phyloP scores from a whole-genome alignment of 2,888 invertebrate genomes.

The Heliconius cydno region DNA sequence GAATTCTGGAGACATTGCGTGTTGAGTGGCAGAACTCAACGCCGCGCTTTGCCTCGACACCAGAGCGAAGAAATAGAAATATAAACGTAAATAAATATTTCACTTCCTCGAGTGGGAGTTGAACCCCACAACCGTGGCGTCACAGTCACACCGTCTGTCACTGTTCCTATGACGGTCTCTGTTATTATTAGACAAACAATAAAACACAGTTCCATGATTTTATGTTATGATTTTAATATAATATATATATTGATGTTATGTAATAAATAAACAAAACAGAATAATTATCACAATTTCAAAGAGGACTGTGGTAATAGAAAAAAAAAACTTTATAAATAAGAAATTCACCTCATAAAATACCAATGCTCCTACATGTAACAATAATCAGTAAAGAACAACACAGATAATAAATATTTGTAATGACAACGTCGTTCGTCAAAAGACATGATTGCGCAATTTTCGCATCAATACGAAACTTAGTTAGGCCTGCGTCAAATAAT shows the following conservation, averaged over 20 bases:
- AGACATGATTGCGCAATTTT: background rate
- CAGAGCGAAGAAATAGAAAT: too few species aligned
- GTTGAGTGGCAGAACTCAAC: too few species aligned
- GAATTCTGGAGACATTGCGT: too few species aligned
- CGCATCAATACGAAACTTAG: background rate
- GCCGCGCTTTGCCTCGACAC: too few species aligned
- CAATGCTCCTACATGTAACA: background rate
- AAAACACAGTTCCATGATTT: background rate
- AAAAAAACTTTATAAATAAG: background rate
- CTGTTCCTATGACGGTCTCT: too few species aligned
- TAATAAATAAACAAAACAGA: conserved; percentile 7
- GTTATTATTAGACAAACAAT: background rate
- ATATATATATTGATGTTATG: background rate
- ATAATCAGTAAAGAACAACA: background rate
- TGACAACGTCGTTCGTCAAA: background rate
- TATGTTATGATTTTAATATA: background rate
- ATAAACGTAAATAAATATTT: too few species aligned
- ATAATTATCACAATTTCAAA: conserved; percentile 2
- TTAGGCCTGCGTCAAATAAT: background rate
- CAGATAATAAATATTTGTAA: background rate
- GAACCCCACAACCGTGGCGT: too few species aligned
- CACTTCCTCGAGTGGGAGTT: too few species aligned
- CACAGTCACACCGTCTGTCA: too few species aligned
- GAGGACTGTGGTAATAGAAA: background rate
- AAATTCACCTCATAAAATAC: background rate